Evolutionary conservation across 1,140 invertebrate genomes (phyloP).

Genomic region (Pissodes strobi): DNA sequence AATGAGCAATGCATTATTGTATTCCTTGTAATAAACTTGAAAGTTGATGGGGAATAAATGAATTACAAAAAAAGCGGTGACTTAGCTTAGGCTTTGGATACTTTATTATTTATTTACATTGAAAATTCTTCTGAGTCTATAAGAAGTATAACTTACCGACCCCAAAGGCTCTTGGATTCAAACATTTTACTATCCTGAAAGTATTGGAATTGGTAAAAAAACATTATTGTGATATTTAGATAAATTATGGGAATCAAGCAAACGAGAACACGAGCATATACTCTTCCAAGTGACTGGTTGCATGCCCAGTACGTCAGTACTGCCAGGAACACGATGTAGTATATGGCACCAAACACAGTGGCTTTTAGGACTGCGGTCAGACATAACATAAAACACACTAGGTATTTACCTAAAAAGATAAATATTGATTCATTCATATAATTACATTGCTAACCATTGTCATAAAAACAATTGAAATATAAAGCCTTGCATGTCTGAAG

Average conservation of each 20-base stretch:
- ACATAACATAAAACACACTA: constrained; percentile 10
- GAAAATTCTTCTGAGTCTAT: too few relatives aligned
- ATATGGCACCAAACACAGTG: constrained; percentile 15
- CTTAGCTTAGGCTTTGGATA: too few relatives aligned
- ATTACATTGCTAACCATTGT: too few relatives aligned
- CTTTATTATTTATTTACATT: too few relatives aligned
- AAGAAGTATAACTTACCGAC: constrained; percentile 10
- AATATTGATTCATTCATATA: too few relatives aligned
- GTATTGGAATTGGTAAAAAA: constrained; percentile 24
- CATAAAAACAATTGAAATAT: too few relatives aligned
- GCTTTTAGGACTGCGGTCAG: not conserved
- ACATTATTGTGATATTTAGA: constrained; percentile 3
- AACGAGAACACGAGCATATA: constrained; percentile 5
- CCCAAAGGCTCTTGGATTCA: not conserved
- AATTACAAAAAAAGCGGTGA: too few relatives aligned
- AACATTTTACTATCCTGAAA: constrained; percentile 6
- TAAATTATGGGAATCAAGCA: constrained; percentile 7
- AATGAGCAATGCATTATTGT: too few relatives aligned
- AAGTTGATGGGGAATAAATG: too few relatives aligned
- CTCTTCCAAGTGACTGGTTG: constrained; percentile 1
- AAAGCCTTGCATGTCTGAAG: too few relatives aligned
- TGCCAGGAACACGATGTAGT: constrained; percentile 12
- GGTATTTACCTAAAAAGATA: constrained; percentile 15
- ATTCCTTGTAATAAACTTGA: too few relatives aligned
- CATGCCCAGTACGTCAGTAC: constrained; percentile 23